Evolutionary conservation across 1,140 invertebrate species (phyloP), one percentile per base, ranked within the genome.

Genomic region (Ruditapes philippinarum): DNA sequence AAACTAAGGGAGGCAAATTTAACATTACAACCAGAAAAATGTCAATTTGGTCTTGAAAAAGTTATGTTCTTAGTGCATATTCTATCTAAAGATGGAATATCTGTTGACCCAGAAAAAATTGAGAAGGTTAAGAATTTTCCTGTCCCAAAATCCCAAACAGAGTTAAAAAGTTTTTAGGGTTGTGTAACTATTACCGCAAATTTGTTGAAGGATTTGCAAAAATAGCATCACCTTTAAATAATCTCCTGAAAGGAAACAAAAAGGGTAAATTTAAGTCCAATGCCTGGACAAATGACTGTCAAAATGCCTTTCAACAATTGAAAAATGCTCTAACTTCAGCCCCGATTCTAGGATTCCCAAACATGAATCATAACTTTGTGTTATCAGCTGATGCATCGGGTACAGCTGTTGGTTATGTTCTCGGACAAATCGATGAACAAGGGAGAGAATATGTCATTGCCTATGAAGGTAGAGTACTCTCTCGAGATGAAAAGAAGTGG

Each of bases 111-210:
- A 9, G 68, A n/a, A 14, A 91, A 91, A 65, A 65, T 40, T 19
- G 68, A 74, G 0, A 40, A 28, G 9, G 70, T 91, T 19, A n/a
- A 36, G 17, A 79, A 89, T n/a, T 93, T 91, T 84, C 91, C 92
- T 51, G 36, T 33, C 19, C 91, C 92, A 38, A 94, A 86, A 80
- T 95, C 89, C 83, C 80, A 93, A 19, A 94, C 94, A 40, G 93
- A 96, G 70, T 97, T 0, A 89, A 95, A 73, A 54, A 92, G 28
- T 96, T 97, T 89, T 40, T 97, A 1, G 96, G 96, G 0, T 73
- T 97, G 19, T 85, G 94, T 57, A 95, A 95, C 80, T 96, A 95
- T 88, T 94, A 95, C 81, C 74, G 94, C 11, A 90, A 38, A 25
- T 92, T 96, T 90, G 93, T 96, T 25, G 93, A 89, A 76, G 92